Base-by-base conservation (phyloP, 2,797 vertebrate species). In the Cheracebus regulus region DNA sequence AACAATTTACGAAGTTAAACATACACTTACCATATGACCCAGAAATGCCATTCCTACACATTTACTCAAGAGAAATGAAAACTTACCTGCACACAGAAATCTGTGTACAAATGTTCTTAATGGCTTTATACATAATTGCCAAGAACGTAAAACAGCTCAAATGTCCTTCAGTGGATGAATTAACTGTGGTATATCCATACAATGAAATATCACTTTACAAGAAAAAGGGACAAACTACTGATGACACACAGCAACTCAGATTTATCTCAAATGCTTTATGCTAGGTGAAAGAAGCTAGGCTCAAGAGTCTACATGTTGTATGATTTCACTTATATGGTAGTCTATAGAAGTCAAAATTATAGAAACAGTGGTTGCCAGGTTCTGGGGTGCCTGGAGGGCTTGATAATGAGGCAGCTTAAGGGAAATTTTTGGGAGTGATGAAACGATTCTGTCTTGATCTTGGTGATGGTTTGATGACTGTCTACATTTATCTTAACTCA, bases 291-390 rank as follows among this genome's bases (percentile, higher is more conserved):
- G 46, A 85, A 90, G 7, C n/a, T 85, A 75, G 17, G n/a, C 48
- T 61, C 41, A 76, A 30, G 41, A 48, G 24, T 36, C 79, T 67
- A 85, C 22, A 33, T 46, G 58, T 9, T 83, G 20, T 55, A 55
- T 55, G 48, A 72, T 91, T 75, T 12, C 12, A 90, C 82, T 86
- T 44, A 73, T 28, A 41, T 73, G 13, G 19, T 24, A 73, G 85
- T 93, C 11, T 85, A 79, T 55, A 73, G 86, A 93, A 55, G 7
- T 90, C n/a, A 91, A 80, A 84, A 75, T 85, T 84, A 75, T 39
- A 80, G 30, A 50, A 96, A 91, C 24, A 81, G 30, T 46, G 28
- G 22, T 83, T 94, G 17, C 33, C 24, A 50, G 26, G 24, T 46
- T 7, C 39, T 84, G n/a, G 28, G 5, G 20, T 79, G 3, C 10